Base-by-base conservation (phyloP, 2,888 invertebrate species). In the Dynastes hyllus region DNA sequence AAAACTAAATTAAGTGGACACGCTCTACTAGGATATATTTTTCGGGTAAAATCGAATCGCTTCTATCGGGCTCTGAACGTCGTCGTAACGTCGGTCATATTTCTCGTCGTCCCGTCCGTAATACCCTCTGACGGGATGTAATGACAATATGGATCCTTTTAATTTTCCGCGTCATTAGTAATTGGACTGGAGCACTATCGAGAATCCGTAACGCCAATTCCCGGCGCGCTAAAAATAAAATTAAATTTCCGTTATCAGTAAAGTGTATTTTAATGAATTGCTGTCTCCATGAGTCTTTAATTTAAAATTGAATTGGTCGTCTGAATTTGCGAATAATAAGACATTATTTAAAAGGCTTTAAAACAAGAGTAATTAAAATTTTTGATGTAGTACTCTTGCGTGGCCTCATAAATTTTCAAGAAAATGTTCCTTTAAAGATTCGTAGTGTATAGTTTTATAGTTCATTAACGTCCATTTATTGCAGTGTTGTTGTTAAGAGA, bases 151-250 rank as follows among this genome's bases (percentile, higher is more conserved):
- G 73, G 58, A 58, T 73, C 55, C 73, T 73, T 73, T 73, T 73
- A 73, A 73, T 73, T 73, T 73, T 73, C 73, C 73, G 73, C 73
- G 58, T 58, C 73, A 73, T 73, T 73, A 73, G 58, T 73, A 40
- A 73, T 73, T 73, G 22, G 58, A 67, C 50, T 40, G 27, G 22
- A 27, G 45, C 67, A 50, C 67, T 50, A 22, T 8, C 67, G 50
- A 45, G 27, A 45, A 67, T 45, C 67, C 45, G 45, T 67, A 16
- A 27, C 22, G 50, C 4, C 32, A 32, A 11, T 63, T 63, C 32
- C 63, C 13, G 29, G 32, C 55, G 32, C 63, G 11, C 63, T 63
- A 32, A 63, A 63, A 63, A 63, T 63, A 63, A 32, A 63, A 63
- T 63, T 32, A 63, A 63, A 63, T 63, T 63, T 32, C 63, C 27